Evolutionary conservation across 2,888 invertebrate species (phyloP), one percentile per base, ranked within the genome.

Genomic region (Tetheella fluctuosa): DNA sequence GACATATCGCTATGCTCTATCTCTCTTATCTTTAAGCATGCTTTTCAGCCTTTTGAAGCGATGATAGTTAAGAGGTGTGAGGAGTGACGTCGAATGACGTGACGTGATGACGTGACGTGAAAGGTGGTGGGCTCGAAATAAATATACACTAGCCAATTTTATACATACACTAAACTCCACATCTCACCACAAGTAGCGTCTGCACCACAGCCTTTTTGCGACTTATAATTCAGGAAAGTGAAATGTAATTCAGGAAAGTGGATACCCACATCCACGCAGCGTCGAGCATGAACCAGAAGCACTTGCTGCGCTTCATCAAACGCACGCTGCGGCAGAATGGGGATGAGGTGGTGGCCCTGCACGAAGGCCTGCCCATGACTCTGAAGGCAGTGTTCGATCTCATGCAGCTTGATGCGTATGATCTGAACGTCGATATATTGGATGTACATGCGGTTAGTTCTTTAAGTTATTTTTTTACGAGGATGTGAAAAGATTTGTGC

Each of bases 191-290:
- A 25, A 6, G 6, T 25, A n/a, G n/a, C n/a, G n/a, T n/a, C n/a
- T n/a, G n/a, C 25, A 2, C 25, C 3, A 10, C 30, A 7, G 30
- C 10, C 8, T 8, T 10, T 30, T 30, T 34, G 6, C n/a, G n/a
- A n/a, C n/a, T n/a, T n/a, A n/a, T n/a, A n/a, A n/a, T n/a, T n/a
- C n/a, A n/a, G n/a, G n/a, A n/a, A n/a, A n/a, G n/a, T n/a, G n/a
- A 5, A 37, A 15, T 23, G 48, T 42, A 23, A 23, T 1, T 3
- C 71, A 93, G 94, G 64, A 95, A 98, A 95, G 99, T 99, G 65
- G 99, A 99, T 86, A 99, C 99, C 59, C 99, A 99, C 91, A 98
- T 99, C 77, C 99, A 99, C 89, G 99, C 99, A 0, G 98, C 99
- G 0, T 98, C 98, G 0, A 98, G 98, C 86, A 99, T 99, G 99